phyloP scores from a whole-genome alignment of 2,113 vertebrate species.

The Larimichthys polyactis region DNA sequence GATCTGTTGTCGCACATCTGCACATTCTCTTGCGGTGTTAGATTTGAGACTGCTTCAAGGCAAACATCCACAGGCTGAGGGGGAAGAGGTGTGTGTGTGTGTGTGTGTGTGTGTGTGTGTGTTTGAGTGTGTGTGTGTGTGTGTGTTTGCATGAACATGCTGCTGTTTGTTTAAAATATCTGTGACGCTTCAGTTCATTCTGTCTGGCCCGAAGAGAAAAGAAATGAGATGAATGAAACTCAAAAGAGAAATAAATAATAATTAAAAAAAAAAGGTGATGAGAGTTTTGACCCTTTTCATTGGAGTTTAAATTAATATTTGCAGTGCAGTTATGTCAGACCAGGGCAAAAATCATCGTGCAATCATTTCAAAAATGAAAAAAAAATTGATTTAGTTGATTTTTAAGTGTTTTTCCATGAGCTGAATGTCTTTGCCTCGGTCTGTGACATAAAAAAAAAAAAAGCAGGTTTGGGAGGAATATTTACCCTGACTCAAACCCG shows the following conservation, averaged over 20 bases:
- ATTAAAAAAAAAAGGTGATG: background rate
- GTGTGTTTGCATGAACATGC: constrained; percentile 13
- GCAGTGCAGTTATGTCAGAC: constrained; percentile 1
- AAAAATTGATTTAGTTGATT: background rate
- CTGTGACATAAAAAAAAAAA: constrained; percentile 2
- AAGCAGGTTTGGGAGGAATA: constrained; percentile 62
- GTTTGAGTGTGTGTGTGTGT: constrained; percentile 20
- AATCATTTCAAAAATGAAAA: background rate
- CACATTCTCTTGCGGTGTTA: constrained; percentile 49
- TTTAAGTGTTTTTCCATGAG: background rate
- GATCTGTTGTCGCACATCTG: constrained; percentile 58
- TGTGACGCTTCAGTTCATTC: background rate
- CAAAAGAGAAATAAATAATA: background rate
- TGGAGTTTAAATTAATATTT: constrained; percentile 1
- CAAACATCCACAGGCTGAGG: constrained; percentile 53
- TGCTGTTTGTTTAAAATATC: constrained; percentile 11
- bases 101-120: constrained; percentile 19
- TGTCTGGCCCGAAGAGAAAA: constrained; percentile 2
- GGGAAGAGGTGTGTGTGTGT: constrained; percentile 22
- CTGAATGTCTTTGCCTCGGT: constrained; percentile 28
- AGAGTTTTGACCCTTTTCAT: background rate
- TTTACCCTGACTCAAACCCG: constrained; percentile 96
- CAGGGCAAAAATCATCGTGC: background rate
- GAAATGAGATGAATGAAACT: constrained; percentile 15
- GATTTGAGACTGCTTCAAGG: constrained; percentile 48